phyloP scores from a whole-genome alignment of 2,113 vertebrate species.

The Cyprinodon tularosa region DNA sequence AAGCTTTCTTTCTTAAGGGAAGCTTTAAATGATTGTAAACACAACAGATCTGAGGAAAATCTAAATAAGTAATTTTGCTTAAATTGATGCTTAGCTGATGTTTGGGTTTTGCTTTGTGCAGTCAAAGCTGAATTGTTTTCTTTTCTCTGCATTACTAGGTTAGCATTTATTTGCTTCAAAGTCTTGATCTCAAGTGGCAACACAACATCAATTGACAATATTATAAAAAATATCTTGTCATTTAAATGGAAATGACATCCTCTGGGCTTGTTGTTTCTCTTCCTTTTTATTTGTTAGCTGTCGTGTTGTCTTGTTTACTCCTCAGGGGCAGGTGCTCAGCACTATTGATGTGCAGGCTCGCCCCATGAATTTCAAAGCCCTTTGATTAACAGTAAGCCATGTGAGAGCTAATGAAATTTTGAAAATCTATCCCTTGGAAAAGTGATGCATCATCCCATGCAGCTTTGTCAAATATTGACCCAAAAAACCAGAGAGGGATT shows the following conservation, averaged over 20 bases:
- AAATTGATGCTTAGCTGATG: neutral
- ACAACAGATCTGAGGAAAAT: constrained; percentile 25
- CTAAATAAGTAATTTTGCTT: constrained; percentile 31
- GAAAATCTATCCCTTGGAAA: constrained; percentile 17
- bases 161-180: constrained; percentile 2
- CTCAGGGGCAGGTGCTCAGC: constrained; percentile 48
- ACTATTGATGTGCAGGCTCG: constrained; percentile 45
- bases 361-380: constrained; percentile 52
- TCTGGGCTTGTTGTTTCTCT: neutral
- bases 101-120: constrained; percentile 14
- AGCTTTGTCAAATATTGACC: constrained; percentile 63
- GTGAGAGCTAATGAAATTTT: constrained; percentile 55
- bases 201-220: constrained; percentile 23
- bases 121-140: constrained; percentile 6
- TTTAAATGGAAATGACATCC: constrained; percentile 10
- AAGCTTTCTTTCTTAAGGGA: constrained; percentile 39
- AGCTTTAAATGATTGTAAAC: constrained; percentile 31
- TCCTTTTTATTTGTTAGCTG: constrained; percentile 4
- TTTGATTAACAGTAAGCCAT: constrained; percentile 50
- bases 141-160: constrained; percentile 10
- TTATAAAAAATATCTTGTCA: constrained; percentile 8
- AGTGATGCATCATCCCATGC: constrained; percentile 31
- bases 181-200: constrained; percentile 10
- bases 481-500: constrained; percentile 42
- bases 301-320: constrained; percentile 48